Conservation (phyloP, 2,113 vertebrate species). For the Rhagologus leucostigma region DNA sequence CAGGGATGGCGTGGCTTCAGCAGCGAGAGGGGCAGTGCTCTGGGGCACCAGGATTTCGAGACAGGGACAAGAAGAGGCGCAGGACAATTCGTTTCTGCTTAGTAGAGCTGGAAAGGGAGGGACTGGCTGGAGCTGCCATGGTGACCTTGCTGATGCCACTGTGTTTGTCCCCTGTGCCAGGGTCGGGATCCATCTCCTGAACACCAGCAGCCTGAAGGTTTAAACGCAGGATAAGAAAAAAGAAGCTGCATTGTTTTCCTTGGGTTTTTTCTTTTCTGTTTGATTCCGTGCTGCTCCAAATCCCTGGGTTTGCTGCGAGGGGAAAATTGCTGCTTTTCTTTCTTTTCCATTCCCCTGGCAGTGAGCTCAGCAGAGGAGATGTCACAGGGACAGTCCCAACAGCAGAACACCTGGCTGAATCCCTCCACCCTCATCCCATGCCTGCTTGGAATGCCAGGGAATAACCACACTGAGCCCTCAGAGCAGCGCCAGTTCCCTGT, state of each 20-base stretch:
- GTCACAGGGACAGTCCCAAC: neutral
- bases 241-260: neutral
- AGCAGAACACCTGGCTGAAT: neutral
- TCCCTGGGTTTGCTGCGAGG: accelerated
- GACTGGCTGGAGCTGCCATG: neutral
- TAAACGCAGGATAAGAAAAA: neutral
- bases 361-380: neutral
- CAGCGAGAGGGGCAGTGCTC: neutral
- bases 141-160: neutral
- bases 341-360: too few species aligned
- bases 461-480: neutral
- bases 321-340: neutral
- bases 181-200: neutral
- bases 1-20: neutral
- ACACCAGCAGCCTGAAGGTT: neutral
- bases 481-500: neutral
- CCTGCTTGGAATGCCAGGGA: neutral
- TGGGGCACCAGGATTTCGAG: neutral
- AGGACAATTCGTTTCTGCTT: neutral
- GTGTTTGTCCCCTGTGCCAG: neutral
- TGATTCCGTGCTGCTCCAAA: neutral
- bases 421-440: neutral
- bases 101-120: neutral
- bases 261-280: neutral
- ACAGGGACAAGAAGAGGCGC: neutral